Base-by-base conservation (phyloP, 2,113 vertebrate genomes). In the Centrocercus urophasianus region DNA sequence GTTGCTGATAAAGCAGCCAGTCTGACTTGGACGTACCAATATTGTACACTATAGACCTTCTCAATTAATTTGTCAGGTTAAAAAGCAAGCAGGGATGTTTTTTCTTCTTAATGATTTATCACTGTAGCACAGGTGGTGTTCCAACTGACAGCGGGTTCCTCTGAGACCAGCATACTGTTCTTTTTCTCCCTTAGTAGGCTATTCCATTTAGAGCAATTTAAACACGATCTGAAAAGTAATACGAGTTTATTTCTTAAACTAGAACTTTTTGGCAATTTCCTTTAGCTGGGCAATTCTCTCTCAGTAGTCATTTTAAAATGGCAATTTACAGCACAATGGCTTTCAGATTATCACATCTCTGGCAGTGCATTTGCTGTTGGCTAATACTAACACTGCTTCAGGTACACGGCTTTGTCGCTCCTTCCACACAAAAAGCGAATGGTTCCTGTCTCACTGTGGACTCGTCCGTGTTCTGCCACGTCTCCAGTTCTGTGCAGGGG, bases 141-240 rank as follows among this genome's bases (percentile, higher is more conserved):
- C 30, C 86, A 84, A 9, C 32, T 73, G 81, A 54, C 82, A 92
- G 73, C 43, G 71, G 63, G 30, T 74, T 85, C 40, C 45, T 85
- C 48, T 4, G 52, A 38, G 30, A n/a, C n/a, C 34, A 38, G 13
- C 11, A 36, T 5, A 12, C 63, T 34, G 13, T 64, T 57, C 69
- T 27, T 13, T 27, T 42, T 65, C 59, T 74, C 13, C 69, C 42
- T 84, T 71, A 72, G 56, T 17, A 73, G 50, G 45, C 66, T 91
- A 76, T 89, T 96, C 25, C 13, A 38, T 88, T 86, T 13, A 42
- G 38, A 91, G 93, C 48, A 71, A 67, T 82, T 93, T 89, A 64
- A 88, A 79, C 7, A 2, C 12, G 24, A 79, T 42, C 60, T 67
- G 15, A 83, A 83, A 94, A 52, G 34, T 6, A 13, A 56, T 59